Evolutionary conservation across 2,113 vertebrate species (phyloP), one percentile per base, ranked within the genome.

Genomic region (Haplochromis vanheusdeni): DNA sequence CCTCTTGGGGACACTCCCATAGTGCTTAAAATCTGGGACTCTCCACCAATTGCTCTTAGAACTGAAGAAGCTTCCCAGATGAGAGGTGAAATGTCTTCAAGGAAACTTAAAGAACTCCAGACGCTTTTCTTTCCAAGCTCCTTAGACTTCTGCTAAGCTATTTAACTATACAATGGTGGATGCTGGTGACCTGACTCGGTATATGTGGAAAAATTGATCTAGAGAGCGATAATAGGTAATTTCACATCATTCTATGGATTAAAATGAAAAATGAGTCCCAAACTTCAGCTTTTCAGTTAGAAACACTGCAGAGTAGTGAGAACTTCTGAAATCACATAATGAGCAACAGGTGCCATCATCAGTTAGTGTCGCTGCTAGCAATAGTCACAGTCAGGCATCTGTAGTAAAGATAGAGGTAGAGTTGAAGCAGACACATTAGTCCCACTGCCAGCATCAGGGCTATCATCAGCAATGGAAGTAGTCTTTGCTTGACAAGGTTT

Each of bases 341-440:
- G 2, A 68, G 81, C 87, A 89, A 82, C 91, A 88, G 87, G 91
- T 91, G 79, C 80, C 82, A 42, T 85, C 47, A 60, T 83, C 87
- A 81, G 19, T 68, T 51, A 26, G 52, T 35, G 42, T 54, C 6
- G 17, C 68, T 88, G 86, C 84, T 65, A 86, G 81, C 10, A 51
- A 42, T 3, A 37, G 55, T 60, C 37, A 35, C 79, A 62, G 54
- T 28, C 70, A 40, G 54, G 87, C 79, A 77, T 86, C 83, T 60
- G 83, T 58, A 65, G 77, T 54, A 42, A 83, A 85, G 86, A 83
- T 82, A 70, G 86, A 79, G 75, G 52, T 73, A 17, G 52, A 79
- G 91, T 81, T 58, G 55, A 58, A 85, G 73, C 65, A 86, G 79
- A 89, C 86, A 19, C 90, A 91, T 92, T 85, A 89, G 87, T 82